These are phyloP conservation scores for Drosophila differens DNA, from an alignment of 2,888 invertebrate species.

Conservation along the genomic window DNA sequence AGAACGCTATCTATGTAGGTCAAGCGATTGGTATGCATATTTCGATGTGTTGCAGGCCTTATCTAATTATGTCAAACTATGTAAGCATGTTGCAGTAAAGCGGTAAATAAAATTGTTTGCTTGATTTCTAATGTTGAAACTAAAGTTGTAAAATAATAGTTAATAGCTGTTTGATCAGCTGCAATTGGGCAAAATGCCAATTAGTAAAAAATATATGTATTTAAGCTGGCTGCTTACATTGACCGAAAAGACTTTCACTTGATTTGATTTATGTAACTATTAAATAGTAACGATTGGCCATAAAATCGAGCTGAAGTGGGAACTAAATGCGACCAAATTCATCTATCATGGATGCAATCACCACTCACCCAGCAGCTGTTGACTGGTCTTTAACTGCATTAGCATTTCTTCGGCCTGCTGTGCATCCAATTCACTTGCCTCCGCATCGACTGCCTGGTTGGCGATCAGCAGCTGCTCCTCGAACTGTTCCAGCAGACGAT, in stretches of 20 bases:
- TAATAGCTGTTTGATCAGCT: background rate
- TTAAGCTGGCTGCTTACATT: slow-evolving; percentile 11
- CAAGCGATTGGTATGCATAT: slow-evolving; percentile 7
- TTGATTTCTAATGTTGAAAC: background rate
- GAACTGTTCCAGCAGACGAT: slow-evolving; percentile 90
- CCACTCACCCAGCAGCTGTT: slow-evolving; percentile 87
- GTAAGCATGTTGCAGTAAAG: background rate
- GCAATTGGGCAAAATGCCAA: background rate
- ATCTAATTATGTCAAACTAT: background rate
- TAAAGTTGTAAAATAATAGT: background rate
- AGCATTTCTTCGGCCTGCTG: slow-evolving; percentile 87
- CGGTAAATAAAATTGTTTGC: background rate
- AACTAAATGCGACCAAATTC: background rate
- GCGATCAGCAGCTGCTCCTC: slow-evolving; percentile 88
- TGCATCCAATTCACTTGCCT: slow-evolving; percentile 52
- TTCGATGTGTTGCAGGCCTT: background rate
- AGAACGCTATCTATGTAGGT: slow-evolving; percentile 15
- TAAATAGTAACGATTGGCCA: slow-evolving; percentile 34
- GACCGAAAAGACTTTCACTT: slow-evolving; percentile 43
- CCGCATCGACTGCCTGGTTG: slow-evolving; percentile 54
- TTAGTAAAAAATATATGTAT: background rate
- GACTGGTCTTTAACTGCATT: slow-evolving; percentile 87
- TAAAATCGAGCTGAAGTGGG: slow-evolving; percentile 11
- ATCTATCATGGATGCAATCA: background rate
- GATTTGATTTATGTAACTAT: slow-evolving; percentile 17